A percentile compares a stretch with the other conserved stretches of the same genome.
These are phyloP conservation scores for Chelonus formosanus DNA, from an alignment of 2,888 invertebrate genomes.

Conservation along the genomic window DNA sequence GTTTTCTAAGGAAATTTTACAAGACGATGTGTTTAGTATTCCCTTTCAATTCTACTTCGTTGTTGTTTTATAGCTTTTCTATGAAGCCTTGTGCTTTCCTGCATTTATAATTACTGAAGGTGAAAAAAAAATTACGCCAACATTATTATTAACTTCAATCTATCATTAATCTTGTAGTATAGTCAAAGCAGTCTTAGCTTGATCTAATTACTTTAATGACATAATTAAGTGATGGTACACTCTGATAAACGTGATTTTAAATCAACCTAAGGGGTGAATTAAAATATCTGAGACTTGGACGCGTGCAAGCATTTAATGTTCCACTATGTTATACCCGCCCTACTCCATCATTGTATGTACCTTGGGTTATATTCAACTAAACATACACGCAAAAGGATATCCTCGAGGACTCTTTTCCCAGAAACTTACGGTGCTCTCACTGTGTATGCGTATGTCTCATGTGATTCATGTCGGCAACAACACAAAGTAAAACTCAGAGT, in stretches of 20 bases:
- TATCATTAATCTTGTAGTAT: conserved; percentile 17
- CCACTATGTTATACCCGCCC: neutral
- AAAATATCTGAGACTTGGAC: conserved; percentile 50
- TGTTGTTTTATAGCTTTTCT: too few relatives aligned
- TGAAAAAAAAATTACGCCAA: too few relatives aligned
- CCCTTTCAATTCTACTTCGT: too few relatives aligned
- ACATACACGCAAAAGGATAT: conserved; percentile 13
- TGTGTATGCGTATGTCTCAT: conserved; percentile 6
- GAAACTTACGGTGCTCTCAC: conserved; percentile 11
- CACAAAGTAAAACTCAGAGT: neutral
- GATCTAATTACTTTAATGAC: conserved; percentile 52
- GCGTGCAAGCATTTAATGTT: conserved; percentile 21
- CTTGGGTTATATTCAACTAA: conserved; percentile 9
- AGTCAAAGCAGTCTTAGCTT: conserved; percentile 28
- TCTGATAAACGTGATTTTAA: conserved; percentile 45
- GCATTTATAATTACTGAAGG: too few relatives aligned
- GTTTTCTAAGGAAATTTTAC: too few relatives aligned
- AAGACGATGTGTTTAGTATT: too few relatives aligned
- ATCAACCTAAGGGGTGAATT: conserved; percentile 40
- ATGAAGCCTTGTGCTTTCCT: too few relatives aligned
- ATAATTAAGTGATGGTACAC: conserved; percentile 54
- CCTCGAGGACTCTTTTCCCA: conserved; percentile 17
- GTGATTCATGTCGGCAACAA: conserved; percentile 17
- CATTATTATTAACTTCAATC: neutral
- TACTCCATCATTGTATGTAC: conserved; percentile 17